phyloP scores from a whole-genome alignment of 2,888 invertebrate species.

The Bimastos eiseni region DNA sequence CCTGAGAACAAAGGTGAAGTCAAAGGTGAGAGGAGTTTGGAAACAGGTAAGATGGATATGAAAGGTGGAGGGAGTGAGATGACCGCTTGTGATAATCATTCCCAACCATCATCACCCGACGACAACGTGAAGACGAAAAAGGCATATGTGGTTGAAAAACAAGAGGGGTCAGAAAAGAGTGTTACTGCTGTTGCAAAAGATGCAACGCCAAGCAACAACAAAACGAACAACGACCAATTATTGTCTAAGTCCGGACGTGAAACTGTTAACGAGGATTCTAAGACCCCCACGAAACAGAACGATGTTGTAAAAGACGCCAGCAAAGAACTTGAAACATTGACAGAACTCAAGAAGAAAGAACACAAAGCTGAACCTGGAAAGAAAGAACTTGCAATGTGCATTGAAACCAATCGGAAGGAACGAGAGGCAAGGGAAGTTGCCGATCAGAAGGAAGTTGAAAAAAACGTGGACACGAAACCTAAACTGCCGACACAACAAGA shows the following conservation, averaged over 20 bases:
- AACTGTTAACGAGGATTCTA: not conserved
- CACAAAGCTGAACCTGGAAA: not conserved
- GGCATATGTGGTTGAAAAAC: not conserved
- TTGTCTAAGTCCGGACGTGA: not conserved
- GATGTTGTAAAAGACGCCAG: not conserved
- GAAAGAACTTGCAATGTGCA: not conserved
- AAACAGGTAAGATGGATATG: not conserved
- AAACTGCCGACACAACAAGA: not conserved
- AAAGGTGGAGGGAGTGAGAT: not conserved
- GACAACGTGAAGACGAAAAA: not conserved
- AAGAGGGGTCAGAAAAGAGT: not conserved
- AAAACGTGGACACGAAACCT: not conserved
- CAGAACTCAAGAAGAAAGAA: too few relatives aligned
- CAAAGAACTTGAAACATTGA: not conserved
- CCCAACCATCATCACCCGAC: not conserved
- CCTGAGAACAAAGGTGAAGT: not conserved
- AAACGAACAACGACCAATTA: not conserved
- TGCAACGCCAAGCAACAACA: conserved; percentile 7
- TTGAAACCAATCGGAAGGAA: not conserved
- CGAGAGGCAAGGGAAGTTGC: not conserved
- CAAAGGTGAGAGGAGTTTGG: not conserved
- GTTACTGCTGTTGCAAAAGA: not conserved
- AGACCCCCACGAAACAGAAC: not conserved
- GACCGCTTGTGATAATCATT: not conserved
- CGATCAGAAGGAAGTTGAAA: not conserved